These are phyloP conservation scores for Hermodice carunculata DNA, from an alignment of 2,888 invertebrate genomes.

Conservation along the genomic window DNA sequence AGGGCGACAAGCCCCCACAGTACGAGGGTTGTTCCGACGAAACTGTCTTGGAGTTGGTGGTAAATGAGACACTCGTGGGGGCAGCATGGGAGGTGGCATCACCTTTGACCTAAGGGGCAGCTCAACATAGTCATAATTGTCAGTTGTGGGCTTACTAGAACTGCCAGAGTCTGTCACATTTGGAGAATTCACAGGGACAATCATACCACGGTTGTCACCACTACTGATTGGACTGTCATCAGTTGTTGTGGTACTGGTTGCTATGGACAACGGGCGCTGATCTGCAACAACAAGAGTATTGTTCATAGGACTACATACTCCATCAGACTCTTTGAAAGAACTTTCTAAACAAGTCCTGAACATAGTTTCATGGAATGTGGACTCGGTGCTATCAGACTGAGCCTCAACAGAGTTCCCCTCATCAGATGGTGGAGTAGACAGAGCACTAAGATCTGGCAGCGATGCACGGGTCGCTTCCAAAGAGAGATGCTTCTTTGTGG, in stretches of 20 bases:
- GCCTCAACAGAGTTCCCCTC: slow-evolving; percentile 1
- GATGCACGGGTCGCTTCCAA: slow-evolving; percentile 34
- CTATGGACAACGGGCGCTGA: slow-evolving; percentile 25
- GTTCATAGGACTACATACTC: slow-evolving; percentile 7
- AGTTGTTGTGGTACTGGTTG: slow-evolving; percentile 22
- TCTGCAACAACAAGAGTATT: slow-evolving; percentile 11
- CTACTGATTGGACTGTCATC: slow-evolving; percentile 26
- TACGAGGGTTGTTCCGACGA: background rate
- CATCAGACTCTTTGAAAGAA: slow-evolving; percentile 12
- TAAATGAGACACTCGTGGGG: background rate
- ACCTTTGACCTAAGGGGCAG: slow-evolving; percentile 9
- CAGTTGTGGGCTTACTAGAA: slow-evolving; percentile 33
- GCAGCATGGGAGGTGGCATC: background rate
- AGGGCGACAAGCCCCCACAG: background rate
- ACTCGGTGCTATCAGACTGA: background rate
- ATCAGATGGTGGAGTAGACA: slow-evolving; percentile 13
- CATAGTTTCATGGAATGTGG: slow-evolving; percentile 12
- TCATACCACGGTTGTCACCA: slow-evolving; percentile 13
- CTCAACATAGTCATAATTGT: slow-evolving; percentile 37
- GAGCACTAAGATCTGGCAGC: slow-evolving; percentile 31
- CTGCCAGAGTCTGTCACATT: slow-evolving; percentile 38
- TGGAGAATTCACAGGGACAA: slow-evolving; percentile 40
- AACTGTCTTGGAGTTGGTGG: background rate
- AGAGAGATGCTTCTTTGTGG: slow-evolving; percentile 28
- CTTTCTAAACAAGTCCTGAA: background rate